Evolutionary conservation across 2,797 vertebrate genomes (phyloP).

Genomic region (Vespertilio murinus): DNA sequence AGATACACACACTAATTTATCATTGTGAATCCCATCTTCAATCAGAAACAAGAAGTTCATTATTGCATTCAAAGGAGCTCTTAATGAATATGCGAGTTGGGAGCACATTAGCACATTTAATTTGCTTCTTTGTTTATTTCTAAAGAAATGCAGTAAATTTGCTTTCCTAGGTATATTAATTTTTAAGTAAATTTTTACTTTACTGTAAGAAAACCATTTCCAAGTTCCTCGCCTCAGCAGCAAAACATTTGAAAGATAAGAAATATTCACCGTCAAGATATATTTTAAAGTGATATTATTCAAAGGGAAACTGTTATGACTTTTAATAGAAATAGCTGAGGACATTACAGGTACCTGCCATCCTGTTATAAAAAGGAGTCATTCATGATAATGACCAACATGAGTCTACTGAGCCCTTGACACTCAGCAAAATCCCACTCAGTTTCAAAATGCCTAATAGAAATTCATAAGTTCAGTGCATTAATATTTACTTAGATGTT

Average conservation of each 20-base stretch:
- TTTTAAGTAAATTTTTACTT: slow-evolving; percentile 55
- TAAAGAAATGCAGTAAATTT: slow-evolving; percentile 62
- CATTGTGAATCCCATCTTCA: slow-evolving; percentile 75
- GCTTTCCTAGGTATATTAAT: slow-evolving; percentile 52
- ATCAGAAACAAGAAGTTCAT: slow-evolving; percentile 79
- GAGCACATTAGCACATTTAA: slow-evolving; percentile 71
- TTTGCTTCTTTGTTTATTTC: slow-evolving; percentile 69
- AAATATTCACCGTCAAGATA: slow-evolving; percentile 21
- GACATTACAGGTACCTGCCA: neutral
- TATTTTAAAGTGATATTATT: slow-evolving; percentile 42
- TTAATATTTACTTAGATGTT: slow-evolving; percentile 1
- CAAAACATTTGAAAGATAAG: slow-evolving; percentile 60
- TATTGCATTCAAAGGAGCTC: slow-evolving; percentile 64
- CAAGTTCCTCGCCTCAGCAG: slow-evolving; percentile 18
- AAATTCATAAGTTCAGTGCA: neutral
- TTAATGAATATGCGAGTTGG: slow-evolving; percentile 80
- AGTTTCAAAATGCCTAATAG: slow-evolving; percentile 3
- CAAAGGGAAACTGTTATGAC: slow-evolving; percentile 60
- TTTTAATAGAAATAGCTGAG: slow-evolving; percentile 25
- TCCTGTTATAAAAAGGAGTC: slow-evolving; percentile 17
- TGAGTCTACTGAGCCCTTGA: neutral
- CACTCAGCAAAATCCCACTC: neutral
- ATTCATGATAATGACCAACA: neutral
- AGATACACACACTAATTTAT: slow-evolving; percentile 70
- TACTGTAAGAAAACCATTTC: slow-evolving; percentile 44